Conservation (phyloP, 2,113 vertebrate genomes). For the Microcebus griseorufus region DNA sequence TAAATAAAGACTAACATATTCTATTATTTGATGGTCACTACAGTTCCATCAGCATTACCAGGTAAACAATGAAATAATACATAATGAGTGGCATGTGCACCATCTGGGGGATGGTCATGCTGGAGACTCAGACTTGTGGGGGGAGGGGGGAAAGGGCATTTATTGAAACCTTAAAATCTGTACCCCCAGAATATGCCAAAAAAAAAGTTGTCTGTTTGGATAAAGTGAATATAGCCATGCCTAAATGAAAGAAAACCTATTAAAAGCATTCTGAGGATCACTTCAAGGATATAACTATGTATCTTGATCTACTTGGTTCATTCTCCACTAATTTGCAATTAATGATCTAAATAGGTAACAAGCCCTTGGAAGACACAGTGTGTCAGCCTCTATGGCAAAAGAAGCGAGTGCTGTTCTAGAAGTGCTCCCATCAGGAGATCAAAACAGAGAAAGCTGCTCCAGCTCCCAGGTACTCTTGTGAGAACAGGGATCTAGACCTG, state of each 20-base stretch:
- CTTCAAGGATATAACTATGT: neutral
- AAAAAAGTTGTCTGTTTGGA: neutral
- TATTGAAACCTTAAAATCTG: too few relatives aligned
- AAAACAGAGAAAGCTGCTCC: neutral
- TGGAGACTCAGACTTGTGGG: too few relatives aligned
- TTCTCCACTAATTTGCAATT: neutral
- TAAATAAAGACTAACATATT: neutral
- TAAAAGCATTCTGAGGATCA: neutral
- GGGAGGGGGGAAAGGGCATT: too few relatives aligned
- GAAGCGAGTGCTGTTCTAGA: neutral
- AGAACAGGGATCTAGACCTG: too few relatives aligned
- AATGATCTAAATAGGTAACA: neutral
- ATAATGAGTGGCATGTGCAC: too few relatives aligned
- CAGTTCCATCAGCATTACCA: neutral
- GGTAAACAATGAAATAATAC: neutral
- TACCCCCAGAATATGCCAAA: too few relatives aligned
- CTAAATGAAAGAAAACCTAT: neutral
- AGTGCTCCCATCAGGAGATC: neutral
- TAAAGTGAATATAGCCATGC: neutral
- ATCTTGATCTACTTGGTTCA: neutral
- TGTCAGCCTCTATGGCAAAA: neutral
- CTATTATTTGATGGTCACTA: neutral
- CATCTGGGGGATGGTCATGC: too few relatives aligned
- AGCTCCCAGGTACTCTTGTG: neutral
- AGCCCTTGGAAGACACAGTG: neutral